Evolutionary conservation across 2,113 vertebrate species (phyloP).

Genomic region (Callipepla squamata): DNA sequence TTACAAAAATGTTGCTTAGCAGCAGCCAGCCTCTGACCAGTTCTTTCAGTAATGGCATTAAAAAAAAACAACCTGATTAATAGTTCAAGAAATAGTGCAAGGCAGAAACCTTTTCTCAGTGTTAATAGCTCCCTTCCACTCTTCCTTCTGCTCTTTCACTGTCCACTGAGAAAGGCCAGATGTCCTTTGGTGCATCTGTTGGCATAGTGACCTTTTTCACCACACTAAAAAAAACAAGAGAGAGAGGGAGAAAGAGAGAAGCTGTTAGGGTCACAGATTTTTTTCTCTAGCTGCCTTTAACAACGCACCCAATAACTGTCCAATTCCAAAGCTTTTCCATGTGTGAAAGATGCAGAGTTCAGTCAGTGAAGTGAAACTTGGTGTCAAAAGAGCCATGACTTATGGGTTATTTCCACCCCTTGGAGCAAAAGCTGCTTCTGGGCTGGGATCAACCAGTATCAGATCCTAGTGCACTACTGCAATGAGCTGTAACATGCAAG

Average conservation of each 20-base stretch:
- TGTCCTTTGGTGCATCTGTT: constrained; percentile 99
- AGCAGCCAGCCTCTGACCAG: constrained; percentile 63
- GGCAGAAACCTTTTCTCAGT: constrained; percentile 59
- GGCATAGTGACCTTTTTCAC: constrained; percentile 98
- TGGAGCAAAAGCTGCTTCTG: neutral
- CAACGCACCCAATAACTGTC: neutral
- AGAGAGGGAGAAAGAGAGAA: neutral
- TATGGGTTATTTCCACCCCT: neutral
- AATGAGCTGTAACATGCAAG: neutral
- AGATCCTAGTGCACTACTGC: neutral
- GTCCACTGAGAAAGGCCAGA: constrained; percentile 96
- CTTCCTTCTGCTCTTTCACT: constrained; percentile 78
- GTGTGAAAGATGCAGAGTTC: neutral
- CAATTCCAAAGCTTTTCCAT: neutral
- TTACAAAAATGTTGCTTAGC: constrained; percentile 65
- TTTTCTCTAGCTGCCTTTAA: neutral
- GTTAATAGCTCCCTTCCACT: constrained; percentile 41
- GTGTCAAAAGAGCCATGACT: neutral
- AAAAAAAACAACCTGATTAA: constrained; percentile 58
- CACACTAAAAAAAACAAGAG: constrained; percentile 82
- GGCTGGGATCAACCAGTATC: neutral
- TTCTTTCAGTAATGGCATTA: constrained; percentile 56
- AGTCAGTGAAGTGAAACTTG: neutral
- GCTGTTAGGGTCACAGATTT: neutral
- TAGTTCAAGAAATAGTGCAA: constrained; percentile 46